A percentile compares a stretch with the other conserved stretches of the same genome.
phyloP scores from a whole-genome alignment of 2,888 invertebrate genomes.

The Dasypolia templi region DNA sequence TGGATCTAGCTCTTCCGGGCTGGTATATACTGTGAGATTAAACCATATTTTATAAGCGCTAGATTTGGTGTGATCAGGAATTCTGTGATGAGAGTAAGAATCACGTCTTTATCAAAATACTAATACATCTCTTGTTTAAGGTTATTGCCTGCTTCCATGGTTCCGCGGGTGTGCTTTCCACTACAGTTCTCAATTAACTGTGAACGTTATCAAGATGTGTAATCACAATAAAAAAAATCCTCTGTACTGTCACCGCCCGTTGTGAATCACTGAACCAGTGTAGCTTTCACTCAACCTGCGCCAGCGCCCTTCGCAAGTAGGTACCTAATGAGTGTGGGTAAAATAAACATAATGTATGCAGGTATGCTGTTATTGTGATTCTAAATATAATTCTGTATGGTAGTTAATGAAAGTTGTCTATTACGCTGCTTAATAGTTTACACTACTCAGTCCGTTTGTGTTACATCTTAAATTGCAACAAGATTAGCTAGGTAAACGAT shows the following conservation, averaged over 20 bases:
- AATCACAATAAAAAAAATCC: slow-evolving; percentile 33
- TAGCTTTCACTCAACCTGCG: slow-evolving; percentile 30
- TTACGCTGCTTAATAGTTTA: background rate
- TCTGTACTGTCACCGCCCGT: slow-evolving; percentile 11
- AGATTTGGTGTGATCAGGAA: background rate
- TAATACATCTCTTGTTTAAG: background rate
- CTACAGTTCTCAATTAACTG: slow-evolving; percentile 34
- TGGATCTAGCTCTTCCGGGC: background rate
- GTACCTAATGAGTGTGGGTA: background rate
- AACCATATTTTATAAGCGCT: background rate
- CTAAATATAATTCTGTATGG: background rate
- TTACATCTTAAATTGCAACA: background rate
- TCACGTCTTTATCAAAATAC: background rate
- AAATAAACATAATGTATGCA: background rate
- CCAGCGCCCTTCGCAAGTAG: background rate
- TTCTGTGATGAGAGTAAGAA: background rate
- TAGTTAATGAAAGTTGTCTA: background rate
- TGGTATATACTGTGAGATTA: background rate
- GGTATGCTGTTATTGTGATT: background rate
- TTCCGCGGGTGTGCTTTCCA: background rate
- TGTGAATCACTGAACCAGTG: slow-evolving; percentile 37
- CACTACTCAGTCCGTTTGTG: background rate
- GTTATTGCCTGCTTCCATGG: background rate
- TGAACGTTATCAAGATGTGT: slow-evolving; percentile 31
- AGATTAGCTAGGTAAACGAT: background rate